phyloP scores from a whole-genome alignment of 2,797 vertebrate species.

The Hippoglossus hippoglossus region DNA sequence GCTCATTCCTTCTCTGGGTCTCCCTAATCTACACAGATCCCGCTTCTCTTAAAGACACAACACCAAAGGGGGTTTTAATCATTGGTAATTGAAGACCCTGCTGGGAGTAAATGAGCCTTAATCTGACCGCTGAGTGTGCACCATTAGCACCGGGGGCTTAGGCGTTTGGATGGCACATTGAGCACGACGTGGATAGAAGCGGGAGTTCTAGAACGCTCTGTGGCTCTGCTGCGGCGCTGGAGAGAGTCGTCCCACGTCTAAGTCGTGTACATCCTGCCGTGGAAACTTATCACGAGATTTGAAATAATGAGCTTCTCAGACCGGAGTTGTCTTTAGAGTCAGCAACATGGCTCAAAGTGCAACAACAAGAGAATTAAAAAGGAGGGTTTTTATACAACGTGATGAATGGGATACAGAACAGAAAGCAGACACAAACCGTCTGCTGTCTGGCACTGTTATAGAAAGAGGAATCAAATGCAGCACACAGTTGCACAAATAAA shows the following conservation, averaged over 20 bases:
- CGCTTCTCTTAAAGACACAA: slow-evolving; percentile 64
- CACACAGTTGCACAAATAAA: too few species aligned
- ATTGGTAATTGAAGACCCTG: slow-evolving; percentile 81
- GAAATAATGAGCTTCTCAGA: too few species aligned
- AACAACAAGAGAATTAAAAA: too few species aligned
- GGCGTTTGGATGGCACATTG: slow-evolving; percentile 60
- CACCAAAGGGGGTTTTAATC: slow-evolving; percentile 80
- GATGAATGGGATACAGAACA: too few species aligned
- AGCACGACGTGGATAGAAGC: slow-evolving; percentile 40
- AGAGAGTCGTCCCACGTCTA: slow-evolving; percentile 7
- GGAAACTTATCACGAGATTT: too few species aligned
- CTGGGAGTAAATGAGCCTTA: slow-evolving; percentile 83
- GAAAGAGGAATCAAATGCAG: too few species aligned
- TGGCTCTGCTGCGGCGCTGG: slow-evolving; percentile 9
- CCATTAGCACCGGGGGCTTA: slow-evolving; percentile 70
- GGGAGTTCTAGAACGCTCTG: slow-evolving; percentile 53
- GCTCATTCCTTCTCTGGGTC: slow-evolving; percentile 13
- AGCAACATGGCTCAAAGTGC: too few species aligned
- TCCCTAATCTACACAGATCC: slow-evolving; percentile 55
- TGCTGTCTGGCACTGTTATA: too few species aligned
- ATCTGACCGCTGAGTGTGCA: slow-evolving; percentile 78
- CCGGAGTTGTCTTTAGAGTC: too few species aligned
- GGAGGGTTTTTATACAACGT: too few species aligned
- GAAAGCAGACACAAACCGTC: too few species aligned
- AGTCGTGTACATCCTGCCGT: slow-evolving; percentile 21